A percentile compares a stretch with the other conserved stretches of the same genome.
These are phyloP conservation scores for Eudemis profundana DNA, from an alignment of 2,888 invertebrate genomes.

Conservation along the genomic window DNA sequence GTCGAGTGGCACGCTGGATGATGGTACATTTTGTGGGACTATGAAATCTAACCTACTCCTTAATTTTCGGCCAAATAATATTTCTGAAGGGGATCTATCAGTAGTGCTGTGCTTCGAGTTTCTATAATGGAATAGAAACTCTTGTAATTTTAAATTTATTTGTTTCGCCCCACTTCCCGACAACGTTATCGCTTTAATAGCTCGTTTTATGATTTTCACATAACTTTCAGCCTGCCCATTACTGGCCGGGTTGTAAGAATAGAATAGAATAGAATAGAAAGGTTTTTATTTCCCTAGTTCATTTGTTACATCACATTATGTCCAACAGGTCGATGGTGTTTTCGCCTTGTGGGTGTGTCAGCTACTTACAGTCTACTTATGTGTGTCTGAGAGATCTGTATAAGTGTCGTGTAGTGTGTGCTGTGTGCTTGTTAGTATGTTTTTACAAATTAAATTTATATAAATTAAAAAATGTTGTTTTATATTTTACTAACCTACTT, in stretches of 20 bases:
- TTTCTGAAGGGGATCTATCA: constrained; percentile 8
- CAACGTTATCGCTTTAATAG: constrained; percentile 43
- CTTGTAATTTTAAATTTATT: not conserved
- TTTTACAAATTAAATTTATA: no score
- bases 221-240: constrained; percentile 48
- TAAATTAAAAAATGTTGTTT: no score
- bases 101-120: not conserved
- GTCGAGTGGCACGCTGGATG: constrained; percentile 11
- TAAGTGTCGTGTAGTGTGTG: no score
- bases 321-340: no score
- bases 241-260: constrained; percentile 46
- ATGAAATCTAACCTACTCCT: constrained; percentile 1
- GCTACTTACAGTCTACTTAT: no score
- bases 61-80: constrained; percentile 9
- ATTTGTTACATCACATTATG: no score
- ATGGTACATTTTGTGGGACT: not conserved
- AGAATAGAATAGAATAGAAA: no score
- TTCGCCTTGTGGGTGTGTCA: no score
- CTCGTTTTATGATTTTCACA: constrained; percentile 49
- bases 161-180: not conserved
- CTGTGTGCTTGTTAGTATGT: no score
- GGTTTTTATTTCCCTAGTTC: no score
- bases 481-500: no score
- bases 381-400: no score
- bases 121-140: not conserved